Evolutionary conservation across 2,113 vertebrate genomes (phyloP).

Genomic region (Pyrgilauda ruficollis): DNA sequence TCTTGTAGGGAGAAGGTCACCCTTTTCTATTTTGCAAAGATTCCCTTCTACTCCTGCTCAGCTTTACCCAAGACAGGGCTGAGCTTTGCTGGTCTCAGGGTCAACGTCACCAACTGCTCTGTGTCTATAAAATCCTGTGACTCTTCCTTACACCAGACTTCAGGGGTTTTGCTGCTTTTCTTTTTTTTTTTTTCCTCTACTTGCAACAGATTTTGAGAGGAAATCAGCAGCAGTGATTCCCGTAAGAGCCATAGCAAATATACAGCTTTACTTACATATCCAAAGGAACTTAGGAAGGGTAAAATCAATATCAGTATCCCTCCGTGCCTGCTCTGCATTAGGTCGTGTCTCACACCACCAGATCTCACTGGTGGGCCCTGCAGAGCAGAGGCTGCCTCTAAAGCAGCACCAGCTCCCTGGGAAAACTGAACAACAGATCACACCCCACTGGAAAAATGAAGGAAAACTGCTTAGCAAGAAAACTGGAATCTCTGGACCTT

Average conservation of each 20-base stretch:
- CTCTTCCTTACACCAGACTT: background rate
- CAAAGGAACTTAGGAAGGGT: background rate
- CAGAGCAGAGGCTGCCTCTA: background rate
- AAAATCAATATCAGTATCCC: conserved; percentile 12
- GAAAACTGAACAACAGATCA: background rate
- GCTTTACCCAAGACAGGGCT: background rate
- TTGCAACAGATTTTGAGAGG: conserved; percentile 22
- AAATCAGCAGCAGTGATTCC: conserved; percentile 21
- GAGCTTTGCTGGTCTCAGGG: background rate
- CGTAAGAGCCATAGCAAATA: background rate
- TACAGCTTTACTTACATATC: background rate
- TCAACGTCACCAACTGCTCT: background rate
- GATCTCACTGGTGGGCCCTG: background rate
- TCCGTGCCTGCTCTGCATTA: background rate
- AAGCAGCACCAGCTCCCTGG: background rate
- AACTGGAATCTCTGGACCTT: background rate
- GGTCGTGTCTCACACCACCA: background rate
- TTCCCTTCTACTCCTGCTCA: background rate
- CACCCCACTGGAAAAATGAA: background rate
- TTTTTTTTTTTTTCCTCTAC: background rate
- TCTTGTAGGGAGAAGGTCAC: background rate
- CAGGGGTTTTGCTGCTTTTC: background rate
- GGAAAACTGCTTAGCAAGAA: background rate
- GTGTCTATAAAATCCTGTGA: background rate
- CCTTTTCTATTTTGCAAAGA: background rate